Conservation (phyloP, 2,888 invertebrate genomes). For the Julus scanicus region DNA sequence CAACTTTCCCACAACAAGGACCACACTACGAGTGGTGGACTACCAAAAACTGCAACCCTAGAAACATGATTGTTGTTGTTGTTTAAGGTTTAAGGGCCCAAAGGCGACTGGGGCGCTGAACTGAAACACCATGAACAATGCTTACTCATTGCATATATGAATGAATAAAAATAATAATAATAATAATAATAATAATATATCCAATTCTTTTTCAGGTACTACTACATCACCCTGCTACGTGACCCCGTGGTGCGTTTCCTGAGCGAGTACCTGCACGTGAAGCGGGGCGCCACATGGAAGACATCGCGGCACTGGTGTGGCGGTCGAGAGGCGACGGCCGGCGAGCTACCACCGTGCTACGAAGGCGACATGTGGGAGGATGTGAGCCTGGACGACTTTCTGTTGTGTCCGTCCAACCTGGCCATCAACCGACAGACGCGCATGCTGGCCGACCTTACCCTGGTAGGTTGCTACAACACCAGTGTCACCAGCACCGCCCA, state of each 20-base stretch:
- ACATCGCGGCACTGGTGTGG: slow-evolving; percentile 75
- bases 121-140: too few relatives aligned
- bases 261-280: slow-evolving; percentile 97
- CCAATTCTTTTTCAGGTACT: slow-evolving; percentile 74
- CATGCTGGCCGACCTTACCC: slow-evolving; percentile 95
- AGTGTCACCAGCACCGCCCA: slow-evolving; percentile 77
- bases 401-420: slow-evolving; percentile 90
- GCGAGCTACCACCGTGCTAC: slow-evolving; percentile 79
- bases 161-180: too few relatives aligned
- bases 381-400: slow-evolving; percentile 90
- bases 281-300: slow-evolving; percentile 96
- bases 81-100: too few relatives aligned
- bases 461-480: slow-evolving; percentile 93
- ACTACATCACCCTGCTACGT: slow-evolving; percentile 94
- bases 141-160: neutral
- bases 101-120: too few relatives aligned
- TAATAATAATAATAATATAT: too few relatives aligned
- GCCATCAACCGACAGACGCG: slow-evolving; percentile 96
- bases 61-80: too few relatives aligned
- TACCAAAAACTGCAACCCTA: too few relatives aligned
- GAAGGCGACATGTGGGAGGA: slow-evolving; percentile 83
- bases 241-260: slow-evolving; percentile 94
- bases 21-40: too few relatives aligned
- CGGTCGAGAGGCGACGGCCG: slow-evolving; percentile 78
- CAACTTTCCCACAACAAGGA: too few relatives aligned